Conservation (phyloP, 2,888 invertebrate species). For the Heliconius sara region DNA sequence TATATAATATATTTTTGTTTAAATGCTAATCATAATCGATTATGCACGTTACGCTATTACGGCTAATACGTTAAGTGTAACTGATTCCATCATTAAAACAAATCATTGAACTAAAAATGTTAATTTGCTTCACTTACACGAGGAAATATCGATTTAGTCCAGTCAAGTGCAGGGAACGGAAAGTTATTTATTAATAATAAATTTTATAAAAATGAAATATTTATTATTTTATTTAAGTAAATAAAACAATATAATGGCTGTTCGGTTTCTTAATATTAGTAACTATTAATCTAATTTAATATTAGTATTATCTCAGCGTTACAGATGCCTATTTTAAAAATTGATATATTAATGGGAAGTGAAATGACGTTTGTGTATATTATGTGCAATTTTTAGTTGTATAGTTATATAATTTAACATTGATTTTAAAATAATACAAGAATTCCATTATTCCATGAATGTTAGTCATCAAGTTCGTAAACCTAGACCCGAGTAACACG, state of each 20-base stretch:
- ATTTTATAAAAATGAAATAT: background rate
- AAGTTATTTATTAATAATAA: background rate
- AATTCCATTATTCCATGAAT: background rate
- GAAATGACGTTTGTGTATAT: no score
- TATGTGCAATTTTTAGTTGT: no score
- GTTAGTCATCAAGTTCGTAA: slow-evolving; percentile 2
- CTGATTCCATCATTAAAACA: slow-evolving; percentile 13
- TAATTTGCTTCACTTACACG: background rate
- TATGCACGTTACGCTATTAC: background rate
- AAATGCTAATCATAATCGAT: slow-evolving; percentile 14
- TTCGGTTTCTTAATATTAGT: background rate
- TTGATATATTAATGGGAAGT: background rate
- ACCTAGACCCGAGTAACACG: slow-evolving; percentile 15
- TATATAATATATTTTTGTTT: background rate
- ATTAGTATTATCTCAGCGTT: background rate
- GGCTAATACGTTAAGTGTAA: background rate
- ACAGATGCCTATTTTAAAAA: background rate
- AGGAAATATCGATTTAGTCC: background rate
- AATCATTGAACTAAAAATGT: background rate
- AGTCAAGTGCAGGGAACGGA: background rate
- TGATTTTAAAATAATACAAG: background rate
- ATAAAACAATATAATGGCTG: background rate
- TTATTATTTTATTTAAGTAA: background rate
- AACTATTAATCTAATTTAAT: background rate
- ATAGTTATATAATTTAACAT: no score